Percentiles rank a stretch among this genome's conserved stretches.
These are phyloP conservation scores for Poeciliopsis occidentalis DNA, from an alignment of 2,113 vertebrate genomes.

Conservation along the genomic window DNA sequence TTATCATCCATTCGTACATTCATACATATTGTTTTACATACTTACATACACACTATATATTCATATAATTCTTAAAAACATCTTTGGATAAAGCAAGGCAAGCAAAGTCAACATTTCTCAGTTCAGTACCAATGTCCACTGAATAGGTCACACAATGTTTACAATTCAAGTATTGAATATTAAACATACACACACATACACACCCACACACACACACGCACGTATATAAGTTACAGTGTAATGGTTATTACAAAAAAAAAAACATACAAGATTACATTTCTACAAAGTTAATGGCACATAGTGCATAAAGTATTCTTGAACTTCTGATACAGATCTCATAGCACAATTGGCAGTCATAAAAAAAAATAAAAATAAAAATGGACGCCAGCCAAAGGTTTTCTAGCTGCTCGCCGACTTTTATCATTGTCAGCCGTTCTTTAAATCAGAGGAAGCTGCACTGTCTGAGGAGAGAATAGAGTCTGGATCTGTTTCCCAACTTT, in stretches of 20 bases:
- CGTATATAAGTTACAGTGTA: conserved; percentile 74
- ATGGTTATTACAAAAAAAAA: conserved; percentile 68
- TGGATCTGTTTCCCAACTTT: conserved; percentile 70
- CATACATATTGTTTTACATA: conserved; percentile 24
- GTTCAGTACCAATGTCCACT: conserved; percentile 69
- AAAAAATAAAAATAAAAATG: conserved; percentile 2
- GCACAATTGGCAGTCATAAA: conserved; percentile 76
- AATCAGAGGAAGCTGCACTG: conserved; percentile 75
- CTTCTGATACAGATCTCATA: conserved; percentile 94
- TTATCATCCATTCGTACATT: conserved; percentile 49
- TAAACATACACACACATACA: conserved; percentile 69
- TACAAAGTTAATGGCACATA: conserved; percentile 85
- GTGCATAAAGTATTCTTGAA: conserved; percentile 86
- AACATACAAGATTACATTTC: conserved; percentile 66
- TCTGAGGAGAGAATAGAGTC: conserved; percentile 49
- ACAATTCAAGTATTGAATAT: conserved; percentile 82
- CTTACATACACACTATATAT: conserved; percentile 33
- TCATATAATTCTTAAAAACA: conserved; percentile 71
- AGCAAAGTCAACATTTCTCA: conserved; percentile 61
- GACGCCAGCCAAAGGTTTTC: conserved; percentile 73
- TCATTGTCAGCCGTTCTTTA: conserved; percentile 50
- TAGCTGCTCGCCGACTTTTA: conserved; percentile 76
- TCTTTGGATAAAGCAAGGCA: conserved; percentile 82
- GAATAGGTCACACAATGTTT: conserved; percentile 69
- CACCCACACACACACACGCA: conserved; percentile 63